Evolutionary conservation across 2,797 vertebrate species (phyloP).

Genomic region (Pseudopleuronectes americanus): DNA sequence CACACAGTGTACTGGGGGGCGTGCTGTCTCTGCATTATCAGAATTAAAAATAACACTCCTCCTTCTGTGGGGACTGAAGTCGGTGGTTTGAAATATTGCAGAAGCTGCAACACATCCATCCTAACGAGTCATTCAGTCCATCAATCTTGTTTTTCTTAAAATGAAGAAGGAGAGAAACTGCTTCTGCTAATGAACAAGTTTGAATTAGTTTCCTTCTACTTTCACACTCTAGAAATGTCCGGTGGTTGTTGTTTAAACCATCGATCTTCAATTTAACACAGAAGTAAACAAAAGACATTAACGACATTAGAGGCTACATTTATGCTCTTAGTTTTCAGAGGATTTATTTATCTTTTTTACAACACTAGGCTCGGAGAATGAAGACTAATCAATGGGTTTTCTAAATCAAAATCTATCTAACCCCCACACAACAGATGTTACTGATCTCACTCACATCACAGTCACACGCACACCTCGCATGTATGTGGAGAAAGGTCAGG

Average conservation of each 20-base stretch:
- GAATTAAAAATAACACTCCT: slow-evolving; percentile 73
- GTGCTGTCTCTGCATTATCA: slow-evolving; percentile 59
- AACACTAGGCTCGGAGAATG: no score
- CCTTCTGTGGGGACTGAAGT: slow-evolving; percentile 25
- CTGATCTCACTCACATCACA: no score
- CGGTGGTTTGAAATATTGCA: neutral
- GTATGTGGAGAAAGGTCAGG: no score
- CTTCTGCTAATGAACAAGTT: slow-evolving; percentile 21
- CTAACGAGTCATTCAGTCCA: slow-evolving; percentile 35
- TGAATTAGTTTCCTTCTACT: neutral
- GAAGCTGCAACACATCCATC: slow-evolving; percentile 47
- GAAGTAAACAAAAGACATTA: neutral
- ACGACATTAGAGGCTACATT: neutral
- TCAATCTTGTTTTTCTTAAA: slow-evolving; percentile 51
- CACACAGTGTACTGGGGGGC: neutral
- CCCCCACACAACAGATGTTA: no score
- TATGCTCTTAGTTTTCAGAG: no score
- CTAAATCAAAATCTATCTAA: no score
- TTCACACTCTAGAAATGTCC: neutral
- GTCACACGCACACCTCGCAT: no score
- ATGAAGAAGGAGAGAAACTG: slow-evolving; percentile 19
- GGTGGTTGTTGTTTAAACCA: no score
- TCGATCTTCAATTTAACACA: neutral
- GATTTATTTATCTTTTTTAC: no score
- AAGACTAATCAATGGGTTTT: no score